phyloP scores from a whole-genome alignment of 2,797 vertebrate genomes.

The Paramormyrops hopkinsi region DNA sequence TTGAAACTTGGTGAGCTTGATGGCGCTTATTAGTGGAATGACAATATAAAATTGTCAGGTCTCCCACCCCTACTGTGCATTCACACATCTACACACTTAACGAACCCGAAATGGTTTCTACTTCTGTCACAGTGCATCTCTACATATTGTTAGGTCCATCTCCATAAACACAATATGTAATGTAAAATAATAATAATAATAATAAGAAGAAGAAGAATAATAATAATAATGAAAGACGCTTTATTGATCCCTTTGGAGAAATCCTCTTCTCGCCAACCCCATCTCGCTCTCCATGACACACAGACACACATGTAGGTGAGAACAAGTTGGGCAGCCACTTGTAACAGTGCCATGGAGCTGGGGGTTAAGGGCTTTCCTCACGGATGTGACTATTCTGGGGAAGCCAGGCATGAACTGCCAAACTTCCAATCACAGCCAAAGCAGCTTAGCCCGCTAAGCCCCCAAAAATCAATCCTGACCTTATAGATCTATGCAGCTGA shows the following conservation, averaged over 20 bases:
- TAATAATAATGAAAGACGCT: background rate
- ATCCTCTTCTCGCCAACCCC: background rate
- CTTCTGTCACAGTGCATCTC: too few relatives aligned
- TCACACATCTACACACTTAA: background rate
- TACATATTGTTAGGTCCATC: too few relatives aligned
- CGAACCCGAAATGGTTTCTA: too few relatives aligned
- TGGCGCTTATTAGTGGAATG: background rate
- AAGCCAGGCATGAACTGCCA: background rate
- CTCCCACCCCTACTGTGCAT: background rate
- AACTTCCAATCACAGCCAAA: background rate
- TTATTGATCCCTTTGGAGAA: background rate
- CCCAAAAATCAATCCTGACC: background rate
- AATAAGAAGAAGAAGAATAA: too few relatives aligned
- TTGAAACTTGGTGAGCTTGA: background rate
- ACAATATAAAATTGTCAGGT: background rate
- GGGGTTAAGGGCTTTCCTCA: background rate
- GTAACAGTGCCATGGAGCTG: background rate
- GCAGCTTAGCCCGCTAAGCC: background rate
- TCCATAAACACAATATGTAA: too few relatives aligned
- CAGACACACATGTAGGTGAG: background rate
- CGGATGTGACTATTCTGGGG: background rate
- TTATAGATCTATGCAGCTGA: background rate
- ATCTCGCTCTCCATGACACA: background rate
- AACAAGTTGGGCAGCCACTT: background rate
- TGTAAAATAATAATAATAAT: too few relatives aligned